Base-by-base conservation (phyloP, 2,797 vertebrate species). In the Denticeps clupeoides region DNA sequence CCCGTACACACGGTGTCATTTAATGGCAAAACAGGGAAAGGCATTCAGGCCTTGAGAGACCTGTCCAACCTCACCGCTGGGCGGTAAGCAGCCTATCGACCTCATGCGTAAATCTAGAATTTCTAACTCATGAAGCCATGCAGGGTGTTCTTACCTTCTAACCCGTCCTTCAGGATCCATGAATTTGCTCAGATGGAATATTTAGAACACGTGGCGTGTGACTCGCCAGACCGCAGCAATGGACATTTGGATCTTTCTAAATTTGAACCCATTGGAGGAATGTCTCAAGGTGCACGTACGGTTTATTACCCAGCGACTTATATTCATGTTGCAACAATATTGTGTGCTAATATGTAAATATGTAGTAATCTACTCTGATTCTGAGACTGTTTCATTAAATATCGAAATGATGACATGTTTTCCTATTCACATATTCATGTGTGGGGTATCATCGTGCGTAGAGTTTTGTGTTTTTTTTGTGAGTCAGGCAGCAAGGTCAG, bases 231-330 rank as follows among this genome's bases (percentile, higher is more conserved):
- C 15, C 53, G 62, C 47, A 58, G 64, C 21, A 61, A 70, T 27
- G 60, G 41, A 29, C 67, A 62, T 43, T 27, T 19, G 32, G 5
- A 40, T 38, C 16, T 28, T 58, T 38, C 49, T 28, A 51, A 55
- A 23, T 47, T 60, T 46, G 76, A 58, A 59, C 56, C 77, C 51
- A 75, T 74, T 64, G 79, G 80, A 45, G 63, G 40, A 45, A 49
- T 53, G 7, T 74, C 75, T 33, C 58, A 77, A 82, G 86, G 85
- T 87, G 82, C n/a, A n/a, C n/a, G n/a, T n/a, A n/a, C n/a, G n/a
- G n/a, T n/a, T n/a, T n/a, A n/a, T n/a, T n/a, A n/a, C n/a, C n/a
- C n/a, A n/a, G n/a, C n/a, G n/a, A n/a, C n/a, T n/a, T n/a, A n/a
- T n/a, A n/a, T n/a, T n/a, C n/a, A n/a, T n/a, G n/a, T n/a, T n/a